phyloP scores from a whole-genome alignment of 1,140 invertebrate species.

The Orchestia grillus region DNA sequence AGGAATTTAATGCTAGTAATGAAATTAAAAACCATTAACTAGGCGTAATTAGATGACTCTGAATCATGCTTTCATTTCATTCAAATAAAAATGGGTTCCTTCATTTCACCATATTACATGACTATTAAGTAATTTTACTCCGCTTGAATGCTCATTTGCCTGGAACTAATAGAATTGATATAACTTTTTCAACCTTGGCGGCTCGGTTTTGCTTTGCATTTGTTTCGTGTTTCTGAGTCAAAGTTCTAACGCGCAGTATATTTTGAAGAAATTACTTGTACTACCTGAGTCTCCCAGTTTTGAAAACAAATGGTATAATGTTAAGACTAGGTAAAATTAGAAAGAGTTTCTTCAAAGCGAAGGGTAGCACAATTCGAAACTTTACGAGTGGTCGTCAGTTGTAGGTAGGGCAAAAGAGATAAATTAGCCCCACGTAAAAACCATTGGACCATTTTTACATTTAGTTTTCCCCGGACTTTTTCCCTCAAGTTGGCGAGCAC shows the following conservation, averaged over 20 bases:
- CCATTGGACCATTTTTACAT: not conserved
- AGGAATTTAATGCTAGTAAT: too few species aligned
- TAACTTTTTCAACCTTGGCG: too few species aligned
- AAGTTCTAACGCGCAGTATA: not conserved
- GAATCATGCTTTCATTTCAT: too few species aligned
- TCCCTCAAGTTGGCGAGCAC: not conserved
- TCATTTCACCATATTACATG: too few species aligned
- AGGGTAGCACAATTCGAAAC: not conserved
- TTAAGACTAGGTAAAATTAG: not conserved
- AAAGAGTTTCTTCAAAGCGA: not conserved
- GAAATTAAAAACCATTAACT: too few species aligned
- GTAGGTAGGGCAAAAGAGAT: not conserved
- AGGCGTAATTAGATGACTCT: too few species aligned
- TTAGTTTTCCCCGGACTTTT: not conserved
- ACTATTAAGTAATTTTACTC: too few species aligned
- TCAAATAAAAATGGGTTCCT: too few species aligned
- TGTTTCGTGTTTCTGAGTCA: not conserved
- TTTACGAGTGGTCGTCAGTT: not conserved
- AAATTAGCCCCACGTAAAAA: not conserved
- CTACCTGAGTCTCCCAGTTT: not conserved
- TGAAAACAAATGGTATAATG: not conserved
- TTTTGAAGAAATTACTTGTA: not conserved
- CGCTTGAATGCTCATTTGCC: too few species aligned
- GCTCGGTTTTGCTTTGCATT: too few species aligned
- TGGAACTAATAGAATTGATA: too few species aligned